A percentile compares a stretch with the other conserved stretches of the same genome.
Conservation (phyloP, 2,797 vertebrate genomes). For the Ctenochaetus hawaiiensis region DNA sequence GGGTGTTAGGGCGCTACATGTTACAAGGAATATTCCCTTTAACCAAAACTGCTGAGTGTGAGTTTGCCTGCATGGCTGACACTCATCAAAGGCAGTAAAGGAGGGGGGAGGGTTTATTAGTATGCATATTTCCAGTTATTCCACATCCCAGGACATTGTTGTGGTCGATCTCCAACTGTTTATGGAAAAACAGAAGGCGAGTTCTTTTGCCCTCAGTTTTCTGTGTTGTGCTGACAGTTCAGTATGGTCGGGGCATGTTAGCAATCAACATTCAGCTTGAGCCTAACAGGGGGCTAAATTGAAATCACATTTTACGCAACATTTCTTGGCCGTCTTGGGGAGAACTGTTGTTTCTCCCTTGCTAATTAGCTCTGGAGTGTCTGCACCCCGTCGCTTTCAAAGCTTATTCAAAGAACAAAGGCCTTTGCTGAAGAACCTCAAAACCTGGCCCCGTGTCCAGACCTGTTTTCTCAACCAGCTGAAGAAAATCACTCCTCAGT, state of each 20-base stretch:
- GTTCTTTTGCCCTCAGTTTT: slow-evolving; percentile 36
- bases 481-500: slow-evolving; percentile 13
- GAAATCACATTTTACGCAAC: slow-evolving; percentile 60
- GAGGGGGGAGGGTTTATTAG: slow-evolving; percentile 33
- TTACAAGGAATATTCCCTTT: slow-evolving; percentile 21
- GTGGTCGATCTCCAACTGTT: slow-evolving; percentile 68
- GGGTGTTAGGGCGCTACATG: slow-evolving; percentile 1
- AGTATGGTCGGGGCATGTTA: slow-evolving; percentile 52
- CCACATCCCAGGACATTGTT: slow-evolving; percentile 57
- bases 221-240: slow-evolving; percentile 64
- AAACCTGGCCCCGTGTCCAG: slow-evolving; percentile 26
- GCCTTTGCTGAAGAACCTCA: slow-evolving; percentile 14
- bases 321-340: slow-evolving; percentile 32
- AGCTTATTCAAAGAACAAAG: slow-evolving; percentile 43
- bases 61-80: slow-evolving; percentile 38
- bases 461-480: slow-evolving; percentile 28
- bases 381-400: slow-evolving; percentile 35
- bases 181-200: slow-evolving; percentile 67
- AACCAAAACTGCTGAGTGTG: slow-evolving; percentile 51
- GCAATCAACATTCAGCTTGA: slow-evolving; percentile 53
- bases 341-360: slow-evolving; percentile 43
- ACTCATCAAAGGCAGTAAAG: slow-evolving; percentile 24
- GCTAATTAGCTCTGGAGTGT: slow-evolving; percentile 54
- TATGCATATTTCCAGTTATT: slow-evolving; percentile 59
- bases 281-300: slow-evolving; percentile 51